phyloP scores from a whole-genome alignment of 2,888 invertebrate genomes.

The Polydrusus cervinus region DNA sequence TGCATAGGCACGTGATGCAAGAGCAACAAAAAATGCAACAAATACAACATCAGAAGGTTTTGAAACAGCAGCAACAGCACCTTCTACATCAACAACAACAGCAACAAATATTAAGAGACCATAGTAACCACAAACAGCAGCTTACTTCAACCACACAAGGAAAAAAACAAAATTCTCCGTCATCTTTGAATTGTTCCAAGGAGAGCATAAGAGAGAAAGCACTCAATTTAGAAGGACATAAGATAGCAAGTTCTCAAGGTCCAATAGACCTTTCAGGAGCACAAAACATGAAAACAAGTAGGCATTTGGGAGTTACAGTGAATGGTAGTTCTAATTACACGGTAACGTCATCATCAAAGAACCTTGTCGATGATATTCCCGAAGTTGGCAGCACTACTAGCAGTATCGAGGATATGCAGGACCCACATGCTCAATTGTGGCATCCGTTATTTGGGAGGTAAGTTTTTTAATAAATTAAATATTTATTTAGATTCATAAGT shows the following conservation, averaged over 20 bases:
- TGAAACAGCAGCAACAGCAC: slow-evolving; percentile 37
- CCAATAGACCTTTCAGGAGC: slow-evolving; percentile 71
- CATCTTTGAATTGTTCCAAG: slow-evolving; percentile 11
- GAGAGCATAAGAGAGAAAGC: slow-evolving; percentile 25
- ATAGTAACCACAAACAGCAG: slow-evolving; percentile 8
- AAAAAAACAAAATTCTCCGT: slow-evolving; percentile 6
- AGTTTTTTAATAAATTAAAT: slow-evolving; percentile 71
- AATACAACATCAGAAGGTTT: slow-evolving; percentile 47
- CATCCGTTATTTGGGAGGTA: slow-evolving; percentile 91
- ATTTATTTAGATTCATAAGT: no score
- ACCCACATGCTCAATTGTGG: slow-evolving; percentile 83
- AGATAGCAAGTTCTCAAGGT: slow-evolving; percentile 54
- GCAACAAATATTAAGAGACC: slow-evolving; percentile 18
- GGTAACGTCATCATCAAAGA: slow-evolving; percentile 57
- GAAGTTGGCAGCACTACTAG: slow-evolving; percentile 80
- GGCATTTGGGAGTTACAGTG: slow-evolving; percentile 61
- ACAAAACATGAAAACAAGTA: slow-evolving; percentile 66
- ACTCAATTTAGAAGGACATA: slow-evolving; percentile 22
- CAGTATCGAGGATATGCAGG: slow-evolving; percentile 75
- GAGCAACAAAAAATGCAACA: slow-evolving; percentile 53
- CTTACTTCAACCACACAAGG: slow-evolving; percentile 1
- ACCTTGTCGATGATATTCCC: slow-evolving; percentile 73
- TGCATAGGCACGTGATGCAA: slow-evolving; percentile 51
- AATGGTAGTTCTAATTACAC: slow-evolving; percentile 25
- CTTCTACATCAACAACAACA: slow-evolving; percentile 16